phyloP scores from a whole-genome alignment of 2,888 invertebrate genomes.

The Lasioglossum malachurum region DNA sequence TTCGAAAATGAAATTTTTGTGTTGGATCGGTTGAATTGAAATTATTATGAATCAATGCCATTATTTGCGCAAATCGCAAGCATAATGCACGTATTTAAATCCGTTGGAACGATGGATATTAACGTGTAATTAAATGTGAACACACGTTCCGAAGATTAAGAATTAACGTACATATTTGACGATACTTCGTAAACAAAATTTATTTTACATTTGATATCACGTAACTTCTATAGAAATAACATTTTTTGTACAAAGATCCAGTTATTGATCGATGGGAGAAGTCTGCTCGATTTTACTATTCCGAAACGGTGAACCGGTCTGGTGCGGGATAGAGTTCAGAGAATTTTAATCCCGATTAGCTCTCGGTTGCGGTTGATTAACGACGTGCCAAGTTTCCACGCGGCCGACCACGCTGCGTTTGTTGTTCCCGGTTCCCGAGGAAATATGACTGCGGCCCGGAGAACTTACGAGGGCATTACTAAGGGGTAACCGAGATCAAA shows the following conservation, averaged over 20 bases:
- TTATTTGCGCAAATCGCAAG: background rate
- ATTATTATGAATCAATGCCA: background rate
- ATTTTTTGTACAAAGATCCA: no score
- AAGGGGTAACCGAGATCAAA: conserved; percentile 61
- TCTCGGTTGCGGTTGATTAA: conserved; percentile 26
- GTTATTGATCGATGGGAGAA: background rate
- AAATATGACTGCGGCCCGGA: conserved; percentile 47
- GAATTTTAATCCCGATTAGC: background rate
- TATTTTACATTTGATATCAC: no score
- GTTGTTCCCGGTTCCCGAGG: conserved; percentile 12
- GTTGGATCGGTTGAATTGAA: background rate
- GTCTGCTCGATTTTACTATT: background rate
- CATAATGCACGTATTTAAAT: background rate
- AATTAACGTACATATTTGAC: background rate
- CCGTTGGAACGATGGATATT: background rate
- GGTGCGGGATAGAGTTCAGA: no score
- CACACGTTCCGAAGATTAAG: background rate
- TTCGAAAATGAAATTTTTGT: background rate
- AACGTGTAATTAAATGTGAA: background rate
- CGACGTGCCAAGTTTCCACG: conserved; percentile 14
- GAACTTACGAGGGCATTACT: conserved; percentile 54
- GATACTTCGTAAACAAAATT: no score
- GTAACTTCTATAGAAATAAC: no score
- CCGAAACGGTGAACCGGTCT: background rate
- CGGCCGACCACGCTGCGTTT: background rate